Base-by-base conservation (phyloP, 2,888 invertebrate genomes). In the Sphaerophoria taeniata region DNA sequence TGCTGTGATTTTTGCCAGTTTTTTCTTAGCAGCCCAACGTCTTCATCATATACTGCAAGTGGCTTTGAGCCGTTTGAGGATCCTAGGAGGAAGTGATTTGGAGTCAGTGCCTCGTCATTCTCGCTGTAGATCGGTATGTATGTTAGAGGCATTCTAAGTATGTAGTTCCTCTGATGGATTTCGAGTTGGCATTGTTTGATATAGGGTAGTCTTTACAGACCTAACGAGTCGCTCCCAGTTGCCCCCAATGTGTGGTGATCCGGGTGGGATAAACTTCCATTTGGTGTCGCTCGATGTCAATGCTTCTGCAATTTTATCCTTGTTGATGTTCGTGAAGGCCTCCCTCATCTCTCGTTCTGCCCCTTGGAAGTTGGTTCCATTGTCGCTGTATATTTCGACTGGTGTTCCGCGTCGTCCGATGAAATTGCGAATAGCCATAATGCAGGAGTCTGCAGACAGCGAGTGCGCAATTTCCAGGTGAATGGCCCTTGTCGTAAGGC, bases 401-500 rank as follows among this genome's bases (percentile, higher is more conserved):
- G 71, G 24, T 0, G 71, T 71, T 16, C 51, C 9, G 51, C 24
- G 51, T 5, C 51, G 6, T 51, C 6, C 51, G 16, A 51, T 24
- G 51, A 16, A 55, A 34, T 36, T 36, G 6, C 53, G 53, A 51
- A 51, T 4, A 0, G 43, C 34, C 16, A 67, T 36, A 12, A 67
- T 67, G 16, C 65, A 45, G 16, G 45, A 51, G 34, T 36, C 24
- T 12, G 31, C 12, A 9, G 31, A 31, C 34, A 9, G 33, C 2
- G 63, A 12, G 36, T 39, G 39, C 1, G 51, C 36, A 4, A 51
- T 6, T 11, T 39, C 67, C 0, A 53, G 36, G 24, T 67, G 39
- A 6, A 16, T 24, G 11, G 36, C n/a, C 34, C 36, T 12, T 36
- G 67, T 53, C 1, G 80, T 86, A n/a, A 87, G 47, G 34, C 61